These are phyloP conservation scores for Petromus typicus DNA, from an alignment of 2,113 vertebrate species.

Conservation along the genomic window DNA sequence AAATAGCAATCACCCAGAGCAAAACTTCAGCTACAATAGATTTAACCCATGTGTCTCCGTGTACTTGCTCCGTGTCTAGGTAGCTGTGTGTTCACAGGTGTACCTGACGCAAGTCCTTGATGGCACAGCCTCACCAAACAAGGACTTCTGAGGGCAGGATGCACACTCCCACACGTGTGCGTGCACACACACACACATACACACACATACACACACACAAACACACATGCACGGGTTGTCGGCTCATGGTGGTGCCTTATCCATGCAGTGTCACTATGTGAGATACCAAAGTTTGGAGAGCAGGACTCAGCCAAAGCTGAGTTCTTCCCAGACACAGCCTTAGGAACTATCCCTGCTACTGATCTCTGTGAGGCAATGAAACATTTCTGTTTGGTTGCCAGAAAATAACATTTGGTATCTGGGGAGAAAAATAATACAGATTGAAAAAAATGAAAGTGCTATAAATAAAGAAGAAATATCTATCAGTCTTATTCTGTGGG, in stretches of 20 bases:
- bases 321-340: conserved; percentile 40
- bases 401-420: background rate
- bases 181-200: background rate
- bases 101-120: conserved; percentile 65
- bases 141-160: conserved; percentile 44
- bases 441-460: background rate
- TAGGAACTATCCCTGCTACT: background rate
- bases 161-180: too few species aligned
- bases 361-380: conserved; percentile 11
- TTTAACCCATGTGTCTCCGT: conserved; percentile 81
- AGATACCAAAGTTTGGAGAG: background rate
- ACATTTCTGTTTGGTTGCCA: background rate
- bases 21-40: conserved; percentile 77
- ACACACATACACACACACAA: accelerated
- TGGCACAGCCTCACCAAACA: conserved; percentile 24
- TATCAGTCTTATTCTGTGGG: background rate
- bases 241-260: conserved; percentile 48
- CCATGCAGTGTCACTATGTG: background rate
- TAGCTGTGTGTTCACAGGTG: conserved; percentile 78
- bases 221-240: background rate
- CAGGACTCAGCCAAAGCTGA: conserved; percentile 19
- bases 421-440: background rate
- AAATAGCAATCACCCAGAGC: conserved; percentile 83
- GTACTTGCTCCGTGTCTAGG: conserved; percentile 65
- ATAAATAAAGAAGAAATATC: conserved; percentile 35